Percentiles rank a stretch among this genome's conserved stretches.
Conservation (phyloP, 2,888 invertebrate species). For the Tupiocoris notatus region DNA sequence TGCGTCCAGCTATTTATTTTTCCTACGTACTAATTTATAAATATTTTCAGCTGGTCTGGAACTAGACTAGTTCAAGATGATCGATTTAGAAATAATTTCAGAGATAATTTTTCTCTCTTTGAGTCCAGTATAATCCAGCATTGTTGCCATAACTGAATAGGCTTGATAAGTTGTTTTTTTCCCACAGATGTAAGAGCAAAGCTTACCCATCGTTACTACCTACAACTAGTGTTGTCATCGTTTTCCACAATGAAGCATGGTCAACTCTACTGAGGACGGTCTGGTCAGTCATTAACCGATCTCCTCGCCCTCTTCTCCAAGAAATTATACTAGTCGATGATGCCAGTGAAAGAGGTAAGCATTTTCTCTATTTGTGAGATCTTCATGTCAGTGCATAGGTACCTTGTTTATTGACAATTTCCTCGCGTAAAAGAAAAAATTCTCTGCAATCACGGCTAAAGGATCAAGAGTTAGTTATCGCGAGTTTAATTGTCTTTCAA, state of each 20-base stretch:
- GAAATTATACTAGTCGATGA: conserved; percentile 98
- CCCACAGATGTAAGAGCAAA: conserved; percentile 73
- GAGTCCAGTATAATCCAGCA: not conserved
- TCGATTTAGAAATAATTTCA: no score
- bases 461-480: no score
- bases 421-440: not conserved
- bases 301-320: conserved; percentile 79
- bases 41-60: no score
- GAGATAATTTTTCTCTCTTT: not conserved
- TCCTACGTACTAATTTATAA: no score
- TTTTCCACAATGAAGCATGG: conserved; percentile 99
- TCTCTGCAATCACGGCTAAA: no score
- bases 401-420: not conserved
- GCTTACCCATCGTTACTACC: conserved; percentile 77
- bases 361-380: not conserved
- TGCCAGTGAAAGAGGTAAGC: conserved; percentile 85
- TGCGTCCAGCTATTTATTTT: no score
- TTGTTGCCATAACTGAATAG: not conserved
- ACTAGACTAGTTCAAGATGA: no score
- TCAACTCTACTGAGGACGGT: conserved; percentile 92
- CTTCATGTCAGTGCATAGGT: not conserved
- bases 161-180: conserved; percentile 48
- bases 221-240: conserved; percentile 93
- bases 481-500: no score
- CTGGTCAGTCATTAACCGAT: conserved; percentile 94